Evolutionary conservation across 2,888 invertebrate species (phyloP), one percentile per base, ranked within the genome.

Genomic region (Sceliomorpha sp.): DNA sequence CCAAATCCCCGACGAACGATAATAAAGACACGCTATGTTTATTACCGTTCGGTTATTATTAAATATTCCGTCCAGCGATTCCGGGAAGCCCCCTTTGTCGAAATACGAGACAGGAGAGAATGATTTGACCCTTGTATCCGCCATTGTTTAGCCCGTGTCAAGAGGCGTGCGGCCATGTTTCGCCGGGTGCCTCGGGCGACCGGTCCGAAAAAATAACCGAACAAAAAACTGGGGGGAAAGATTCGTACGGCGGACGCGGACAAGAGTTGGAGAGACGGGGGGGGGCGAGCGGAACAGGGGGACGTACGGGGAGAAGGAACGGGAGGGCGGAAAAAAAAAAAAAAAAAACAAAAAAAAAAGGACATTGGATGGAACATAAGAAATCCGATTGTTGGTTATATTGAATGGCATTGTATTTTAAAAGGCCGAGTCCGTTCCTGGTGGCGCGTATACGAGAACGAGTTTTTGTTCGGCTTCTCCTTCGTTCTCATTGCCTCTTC

Each of bases 61-160:
- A 62, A 56, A 68, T 48, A 56, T 69, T 47, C 40, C 48, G 47
- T 45, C 27, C 36, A 53, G 8, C 58, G 20, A 53, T 69, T 69
- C 63, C 32, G 31, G 31, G 69, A 63, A 59, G 56, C 56, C 60
- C 47, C 51, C 76, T 77, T 81, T 75, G 77, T 80, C 75, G 74
- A 77, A 78, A 78, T 79, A 76, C 76, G 76, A 75, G 51, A 55
- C 31, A 44, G 37, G 37, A 55, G 13, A 47, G 68, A 69, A 72
- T 74, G 64, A 72, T 72, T 63, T 75, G 77, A 70, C 76, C 75
- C 75, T 76, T 80, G 82, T 80, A 82, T 84, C 85, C 85, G 84
- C 85, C 86, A 86, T 86, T 86, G 85, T 86, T 84, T 84, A 81
- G 81, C 71, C 78, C 77, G 79, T 81, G 84, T 79, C 80, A 82